These are phyloP conservation scores for Archilochus colubris DNA, from an alignment of 2,113 vertebrate species.

Conservation along the genomic window DNA sequence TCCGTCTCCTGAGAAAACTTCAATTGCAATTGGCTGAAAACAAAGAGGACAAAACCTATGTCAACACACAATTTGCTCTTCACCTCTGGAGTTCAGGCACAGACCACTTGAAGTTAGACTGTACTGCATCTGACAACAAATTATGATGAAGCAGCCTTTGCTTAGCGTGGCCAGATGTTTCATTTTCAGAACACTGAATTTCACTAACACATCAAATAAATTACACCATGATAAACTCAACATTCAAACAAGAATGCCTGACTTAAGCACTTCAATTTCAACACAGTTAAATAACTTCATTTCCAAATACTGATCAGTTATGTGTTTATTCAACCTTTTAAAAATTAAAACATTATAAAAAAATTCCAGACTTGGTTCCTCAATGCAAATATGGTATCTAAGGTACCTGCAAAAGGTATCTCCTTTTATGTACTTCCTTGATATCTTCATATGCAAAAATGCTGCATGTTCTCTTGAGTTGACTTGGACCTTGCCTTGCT, in stretches of 20 bases:
- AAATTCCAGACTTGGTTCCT: not conserved
- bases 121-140: not conserved
- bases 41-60: not conserved
- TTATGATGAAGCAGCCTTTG: not conserved
- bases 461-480: slow-evolving; percentile 95
- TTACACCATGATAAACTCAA: not conserved
- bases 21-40: slow-evolving; percentile 93
- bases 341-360: rapidly evolving
- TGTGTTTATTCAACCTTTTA: not conserved
- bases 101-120: not conserved
- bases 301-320: not conserved
- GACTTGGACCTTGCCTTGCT: slow-evolving; percentile 93
- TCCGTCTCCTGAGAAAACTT: slow-evolving; percentile 98
- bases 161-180: not conserved
- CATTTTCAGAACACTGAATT: not conserved
- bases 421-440: slow-evolving; percentile 97
- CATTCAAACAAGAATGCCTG: not conserved
- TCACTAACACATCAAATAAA: not conserved
- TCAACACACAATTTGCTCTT: not conserved
- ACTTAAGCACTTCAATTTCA: not conserved
- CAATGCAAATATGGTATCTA: not conserved
- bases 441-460: slow-evolving; percentile 99
- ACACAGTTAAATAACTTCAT: not conserved
- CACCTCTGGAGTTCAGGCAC: not conserved
- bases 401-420: slow-evolving; percentile 94